phyloP scores from a whole-genome alignment of 2,113 vertebrate genomes.

The Rissa tridactyla region DNA sequence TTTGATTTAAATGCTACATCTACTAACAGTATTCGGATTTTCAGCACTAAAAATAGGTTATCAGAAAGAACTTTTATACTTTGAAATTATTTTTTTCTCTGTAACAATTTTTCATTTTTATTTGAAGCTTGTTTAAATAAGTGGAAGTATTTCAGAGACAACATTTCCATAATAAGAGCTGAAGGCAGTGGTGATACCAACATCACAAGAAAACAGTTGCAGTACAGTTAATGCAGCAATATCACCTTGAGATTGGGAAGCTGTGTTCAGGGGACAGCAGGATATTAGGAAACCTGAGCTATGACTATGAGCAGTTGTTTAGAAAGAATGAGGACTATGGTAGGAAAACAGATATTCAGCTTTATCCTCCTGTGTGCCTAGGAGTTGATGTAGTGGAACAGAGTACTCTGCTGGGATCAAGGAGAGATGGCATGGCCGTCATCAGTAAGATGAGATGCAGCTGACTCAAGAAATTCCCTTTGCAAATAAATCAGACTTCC shows the following conservation, averaged over 20 bases:
- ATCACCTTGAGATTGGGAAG: neutral
- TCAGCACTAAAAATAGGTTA: neutral
- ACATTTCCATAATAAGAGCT: neutral
- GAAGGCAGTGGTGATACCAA: neutral
- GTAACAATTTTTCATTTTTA: neutral
- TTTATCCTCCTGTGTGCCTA: slow-evolving; percentile 8
- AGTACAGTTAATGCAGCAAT: neutral
- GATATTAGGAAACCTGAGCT: slow-evolving; percentile 23
- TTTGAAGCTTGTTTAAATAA: neutral
- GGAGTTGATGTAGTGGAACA: slow-evolving; percentile 27
- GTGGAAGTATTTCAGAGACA: neutral
- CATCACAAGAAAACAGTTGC: neutral
- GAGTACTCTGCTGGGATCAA: slow-evolving; percentile 44
- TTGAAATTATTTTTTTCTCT: neutral
- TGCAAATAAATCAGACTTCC: slow-evolving; percentile 38
- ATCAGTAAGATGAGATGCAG: slow-evolving; percentile 43
- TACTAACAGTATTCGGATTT: neutral
- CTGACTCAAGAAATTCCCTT: slow-evolving; percentile 21
- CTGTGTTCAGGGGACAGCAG: neutral
- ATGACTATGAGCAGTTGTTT: slow-evolving; percentile 1
- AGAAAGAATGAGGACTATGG: neutral
- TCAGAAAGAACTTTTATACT: neutral
- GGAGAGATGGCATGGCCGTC: neutral
- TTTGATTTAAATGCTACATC: neutral
- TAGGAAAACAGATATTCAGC: slow-evolving; percentile 29